Conservation (phyloP, 2,113 vertebrate genomes). For the Sander lucioperca region DNA sequence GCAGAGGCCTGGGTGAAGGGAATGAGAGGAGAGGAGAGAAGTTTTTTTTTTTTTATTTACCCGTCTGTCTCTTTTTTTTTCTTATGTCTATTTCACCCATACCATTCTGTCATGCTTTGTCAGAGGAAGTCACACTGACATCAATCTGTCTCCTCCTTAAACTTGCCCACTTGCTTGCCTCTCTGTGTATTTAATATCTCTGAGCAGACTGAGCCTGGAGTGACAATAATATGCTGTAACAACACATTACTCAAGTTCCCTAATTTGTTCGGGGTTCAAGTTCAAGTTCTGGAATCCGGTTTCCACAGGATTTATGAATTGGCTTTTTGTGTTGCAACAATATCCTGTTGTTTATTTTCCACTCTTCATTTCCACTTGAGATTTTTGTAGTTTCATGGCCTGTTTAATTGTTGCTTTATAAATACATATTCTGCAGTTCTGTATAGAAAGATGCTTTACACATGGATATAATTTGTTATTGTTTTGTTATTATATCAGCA, state of each 20-base stretch:
- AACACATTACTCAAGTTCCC: constrained; percentile 26
- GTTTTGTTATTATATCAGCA: background rate
- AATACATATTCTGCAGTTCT: background rate
- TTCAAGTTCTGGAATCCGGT: constrained; percentile 11
- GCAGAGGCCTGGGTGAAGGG: constrained; percentile 34
- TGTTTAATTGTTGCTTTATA: background rate
- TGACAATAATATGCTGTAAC: constrained; percentile 6
- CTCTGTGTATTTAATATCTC: background rate
- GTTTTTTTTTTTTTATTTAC: background rate
- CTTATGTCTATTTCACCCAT: background rate
- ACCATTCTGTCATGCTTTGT: constrained; percentile 1
- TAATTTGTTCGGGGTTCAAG: background rate
- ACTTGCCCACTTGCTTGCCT: background rate
- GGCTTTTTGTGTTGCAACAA: constrained; percentile 32
- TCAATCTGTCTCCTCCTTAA: constrained; percentile 16
- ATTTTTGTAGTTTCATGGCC: background rate
- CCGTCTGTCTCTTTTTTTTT: background rate
- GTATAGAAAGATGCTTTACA: background rate
- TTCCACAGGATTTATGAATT: constrained; percentile 41
- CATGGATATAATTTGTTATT: background rate
- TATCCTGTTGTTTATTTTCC: constrained; percentile 17
- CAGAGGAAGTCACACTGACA: constrained; percentile 40
- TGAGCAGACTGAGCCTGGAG: background rate
- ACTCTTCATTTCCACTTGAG: background rate
- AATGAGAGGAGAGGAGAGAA: constrained; percentile 18